Conservation (phyloP, 2,888 invertebrate genomes). For the Macrostomum cliftonense region DNA sequence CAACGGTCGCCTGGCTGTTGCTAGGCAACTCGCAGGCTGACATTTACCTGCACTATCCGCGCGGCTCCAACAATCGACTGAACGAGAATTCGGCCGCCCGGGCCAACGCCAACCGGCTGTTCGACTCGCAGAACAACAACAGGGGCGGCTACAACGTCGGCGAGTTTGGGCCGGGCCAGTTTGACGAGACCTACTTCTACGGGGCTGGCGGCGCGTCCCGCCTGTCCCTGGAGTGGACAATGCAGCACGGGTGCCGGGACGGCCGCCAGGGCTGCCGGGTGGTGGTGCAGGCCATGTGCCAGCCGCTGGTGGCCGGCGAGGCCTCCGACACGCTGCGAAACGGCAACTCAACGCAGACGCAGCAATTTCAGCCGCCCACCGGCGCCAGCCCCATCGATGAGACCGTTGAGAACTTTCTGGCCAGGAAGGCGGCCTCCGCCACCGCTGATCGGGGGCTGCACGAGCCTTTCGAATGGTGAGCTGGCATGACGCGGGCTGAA, state of each 20-base stretch:
- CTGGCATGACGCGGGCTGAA: conserved; percentile 11
- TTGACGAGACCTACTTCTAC: conserved; percentile 32
- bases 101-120: conserved; percentile 28
- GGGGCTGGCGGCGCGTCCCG: conserved; percentile 22
- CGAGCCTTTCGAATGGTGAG: conserved; percentile 33
- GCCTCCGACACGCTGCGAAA: conserved; percentile 21
- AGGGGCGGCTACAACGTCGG: conserved; percentile 37
- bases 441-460: conserved; percentile 22
- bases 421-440: conserved; percentile 18
- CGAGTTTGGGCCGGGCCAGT: conserved; percentile 15
- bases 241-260: conserved; percentile 36
- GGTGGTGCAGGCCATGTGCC: conserved; percentile 34
- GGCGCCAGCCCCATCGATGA: conserved; percentile 13
- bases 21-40: background rate
- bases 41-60: conserved; percentile 28
- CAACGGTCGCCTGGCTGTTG: background rate
- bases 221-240: conserved; percentile 33
- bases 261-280: conserved; percentile 33
- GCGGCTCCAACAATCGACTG: conserved; percentile 33
- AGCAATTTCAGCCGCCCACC: conserved; percentile 18
- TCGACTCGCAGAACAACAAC: conserved; percentile 37
- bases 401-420: conserved; percentile 10
- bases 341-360: conserved; percentile 23
- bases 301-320: conserved; percentile 13
- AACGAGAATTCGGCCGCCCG: conserved; percentile 30